A percentile compares a stretch with the other conserved stretches of the same genome.
phyloP scores from a whole-genome alignment of 2,888 invertebrate genomes.

The Willowsia nigromaculata region DNA sequence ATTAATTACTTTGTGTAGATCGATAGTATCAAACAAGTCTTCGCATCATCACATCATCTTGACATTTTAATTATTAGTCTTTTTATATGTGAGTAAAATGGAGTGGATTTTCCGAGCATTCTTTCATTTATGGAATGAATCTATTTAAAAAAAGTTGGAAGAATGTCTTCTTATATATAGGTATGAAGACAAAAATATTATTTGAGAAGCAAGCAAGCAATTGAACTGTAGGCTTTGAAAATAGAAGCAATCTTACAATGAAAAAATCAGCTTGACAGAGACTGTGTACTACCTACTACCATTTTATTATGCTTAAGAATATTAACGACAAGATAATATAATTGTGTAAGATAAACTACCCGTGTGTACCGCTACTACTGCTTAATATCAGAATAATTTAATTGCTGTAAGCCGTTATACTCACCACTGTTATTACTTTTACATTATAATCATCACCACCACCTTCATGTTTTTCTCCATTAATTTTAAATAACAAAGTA shows the following conservation, averaged over 20 bases:
- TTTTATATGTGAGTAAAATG: background rate
- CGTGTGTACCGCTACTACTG: background rate
- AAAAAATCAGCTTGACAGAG: slow-evolving; percentile 20
- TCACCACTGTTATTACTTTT: background rate
- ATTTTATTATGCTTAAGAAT: slow-evolving; percentile 17
- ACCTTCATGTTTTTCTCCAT: slow-evolving; percentile 9
- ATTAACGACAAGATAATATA: background rate
- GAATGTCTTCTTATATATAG: too few species aligned
- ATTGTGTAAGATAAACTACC: background rate
- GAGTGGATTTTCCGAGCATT: too few species aligned
- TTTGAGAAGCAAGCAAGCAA: background rate
- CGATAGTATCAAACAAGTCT: background rate
- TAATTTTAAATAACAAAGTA: slow-evolving; percentile 18
- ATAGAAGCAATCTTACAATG: background rate
- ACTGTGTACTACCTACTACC: slow-evolving; percentile 27
- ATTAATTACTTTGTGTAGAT: background rate
- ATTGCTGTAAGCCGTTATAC: slow-evolving; percentile 2
- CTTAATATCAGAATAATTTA: background rate
- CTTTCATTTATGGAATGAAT: too few species aligned
- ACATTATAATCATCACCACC: background rate
- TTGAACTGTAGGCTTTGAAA: background rate
- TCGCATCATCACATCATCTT: background rate
- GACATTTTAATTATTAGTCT: background rate
- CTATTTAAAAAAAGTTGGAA: too few species aligned
- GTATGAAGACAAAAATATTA: background rate